phyloP scores from a whole-genome alignment of 2,888 invertebrate genomes.

The Eustalomyia histrio region DNA sequence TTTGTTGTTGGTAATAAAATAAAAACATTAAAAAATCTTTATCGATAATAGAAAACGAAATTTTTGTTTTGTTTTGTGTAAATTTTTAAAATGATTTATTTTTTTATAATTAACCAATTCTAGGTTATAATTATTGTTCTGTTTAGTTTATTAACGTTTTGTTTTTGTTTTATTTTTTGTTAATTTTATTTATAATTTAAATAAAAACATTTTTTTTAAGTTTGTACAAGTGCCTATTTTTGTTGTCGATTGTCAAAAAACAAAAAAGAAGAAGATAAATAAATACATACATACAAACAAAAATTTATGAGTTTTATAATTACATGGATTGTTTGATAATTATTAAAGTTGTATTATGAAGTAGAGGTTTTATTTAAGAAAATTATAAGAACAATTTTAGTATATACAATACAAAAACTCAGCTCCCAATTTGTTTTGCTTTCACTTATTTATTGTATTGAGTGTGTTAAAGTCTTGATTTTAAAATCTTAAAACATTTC shows the following conservation, averaged over 20 bases:
- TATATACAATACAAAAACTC: no score
- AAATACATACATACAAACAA: not conserved
- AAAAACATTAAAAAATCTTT: constrained; percentile 41
- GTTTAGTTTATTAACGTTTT: constrained; percentile 57
- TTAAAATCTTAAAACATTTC: no score
- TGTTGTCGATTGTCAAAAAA: constrained; percentile 80
- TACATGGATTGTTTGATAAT: not conserved
- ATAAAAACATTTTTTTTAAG: constrained; percentile 52
- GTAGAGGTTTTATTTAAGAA: not conserved
- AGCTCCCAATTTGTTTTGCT: no score
- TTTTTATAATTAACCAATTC: constrained; percentile 62
- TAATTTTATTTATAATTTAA: constrained; percentile 25
- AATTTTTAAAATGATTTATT: constrained; percentile 40
- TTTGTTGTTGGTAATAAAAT: constrained; percentile 44
- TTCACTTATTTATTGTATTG: no score
- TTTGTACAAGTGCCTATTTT: constrained; percentile 65
- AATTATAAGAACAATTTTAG: no score
- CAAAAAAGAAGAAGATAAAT: constrained; percentile 59
- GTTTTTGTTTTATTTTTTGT: constrained; percentile 26
- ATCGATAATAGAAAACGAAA: constrained; percentile 59
- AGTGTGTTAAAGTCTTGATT: no score
- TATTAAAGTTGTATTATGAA: not conserved
- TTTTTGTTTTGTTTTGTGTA: constrained; percentile 41
- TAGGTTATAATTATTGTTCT: constrained; percentile 62
- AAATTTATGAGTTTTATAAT: not conserved